Percentiles rank a stretch among this genome's conserved stretches.
These are phyloP conservation scores for Tipula helvola DNA, from an alignment of 2,888 invertebrate genomes.

Conservation along the genomic window DNA sequence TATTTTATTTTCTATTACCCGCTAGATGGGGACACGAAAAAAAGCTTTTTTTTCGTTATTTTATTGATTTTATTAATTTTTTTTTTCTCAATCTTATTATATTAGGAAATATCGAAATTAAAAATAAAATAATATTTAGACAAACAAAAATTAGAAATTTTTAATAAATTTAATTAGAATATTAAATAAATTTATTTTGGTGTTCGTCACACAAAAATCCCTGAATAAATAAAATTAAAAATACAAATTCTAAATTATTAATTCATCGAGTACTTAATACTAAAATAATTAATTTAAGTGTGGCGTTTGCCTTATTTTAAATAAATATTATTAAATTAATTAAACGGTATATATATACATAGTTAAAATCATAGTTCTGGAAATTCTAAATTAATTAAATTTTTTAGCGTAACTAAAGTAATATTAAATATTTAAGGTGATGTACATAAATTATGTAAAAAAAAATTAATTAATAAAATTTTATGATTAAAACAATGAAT, in stretches of 20 bases:
- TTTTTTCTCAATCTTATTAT: neutral
- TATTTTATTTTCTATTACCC: neutral
- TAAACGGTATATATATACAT: neutral
- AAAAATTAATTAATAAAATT: neutral
- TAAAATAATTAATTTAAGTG: neutral
- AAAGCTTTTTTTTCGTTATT: neutral
- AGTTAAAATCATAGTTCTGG: neutral
- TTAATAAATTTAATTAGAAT: neutral
- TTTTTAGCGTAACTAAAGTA: neutral
- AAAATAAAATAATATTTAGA: neutral
- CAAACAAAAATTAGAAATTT: neutral
- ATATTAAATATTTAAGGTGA: neutral
- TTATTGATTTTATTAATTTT: neutral
- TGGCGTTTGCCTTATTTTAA: neutral
- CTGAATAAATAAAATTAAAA: neutral
- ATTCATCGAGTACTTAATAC: neutral
- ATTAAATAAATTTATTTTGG: neutral
- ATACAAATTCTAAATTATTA: neutral
- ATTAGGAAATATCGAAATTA: neutral
- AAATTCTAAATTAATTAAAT: slow-evolving; percentile 4
- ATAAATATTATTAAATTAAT: neutral
- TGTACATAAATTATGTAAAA: neutral
- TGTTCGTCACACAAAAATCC: neutral
- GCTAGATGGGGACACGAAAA: neutral
- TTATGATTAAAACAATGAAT: neutral